Base-by-base conservation (phyloP, 2,888 invertebrate genomes). In the Coelopa pilipes region DNA sequence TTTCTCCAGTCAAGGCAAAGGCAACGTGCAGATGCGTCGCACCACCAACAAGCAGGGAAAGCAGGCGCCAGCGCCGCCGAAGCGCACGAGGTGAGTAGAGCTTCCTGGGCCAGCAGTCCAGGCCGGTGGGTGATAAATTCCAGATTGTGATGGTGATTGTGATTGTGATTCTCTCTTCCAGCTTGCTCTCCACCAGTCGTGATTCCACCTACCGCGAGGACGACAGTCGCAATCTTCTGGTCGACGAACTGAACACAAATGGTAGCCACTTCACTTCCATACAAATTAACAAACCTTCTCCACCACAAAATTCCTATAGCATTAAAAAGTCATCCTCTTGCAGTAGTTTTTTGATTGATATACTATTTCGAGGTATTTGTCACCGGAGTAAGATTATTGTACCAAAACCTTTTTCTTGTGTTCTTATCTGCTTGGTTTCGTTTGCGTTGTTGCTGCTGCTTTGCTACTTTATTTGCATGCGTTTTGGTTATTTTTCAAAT, bases 21-120 rank as follows among this genome's bases (percentile, higher is more conserved):
- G 90, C 78, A 89, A 91, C 81, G 96, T 96, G 69, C 96, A 95
- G 89, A 91, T 96, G 92, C 90, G 96, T 76, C 90, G 95, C 80
- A 93, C 94, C 70, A 95, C 95, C 75, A 95, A 95, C 87, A 92
- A 95, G 79, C 94, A 94, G 84, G 96, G 96, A 79, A 97, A 97
- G 87, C 95, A 95, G 84, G 97, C 97, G 46, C 98, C 98, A 62
- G 95, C 96, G 21, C 98, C 98, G 76, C 98, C 98, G 49, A 97
- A 97, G 88, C 91, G 98, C 81, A 98, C 98, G 79, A 96, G 96
- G 95, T 96, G 89, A 57, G 74, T 68, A 47, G 2, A 62, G 55
- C 11, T 45, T 1, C 1, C 1, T 21, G 19, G 12, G 5, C 12
- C 13, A 15, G 34, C 5, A 63, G 45, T 34, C 15, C 10, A 10